Percentiles rank a stretch among this genome's conserved stretches.
These are phyloP conservation scores for Chrysotoxum bicinctum DNA, from an alignment of 2,888 invertebrate species.

Conservation along the genomic window DNA sequence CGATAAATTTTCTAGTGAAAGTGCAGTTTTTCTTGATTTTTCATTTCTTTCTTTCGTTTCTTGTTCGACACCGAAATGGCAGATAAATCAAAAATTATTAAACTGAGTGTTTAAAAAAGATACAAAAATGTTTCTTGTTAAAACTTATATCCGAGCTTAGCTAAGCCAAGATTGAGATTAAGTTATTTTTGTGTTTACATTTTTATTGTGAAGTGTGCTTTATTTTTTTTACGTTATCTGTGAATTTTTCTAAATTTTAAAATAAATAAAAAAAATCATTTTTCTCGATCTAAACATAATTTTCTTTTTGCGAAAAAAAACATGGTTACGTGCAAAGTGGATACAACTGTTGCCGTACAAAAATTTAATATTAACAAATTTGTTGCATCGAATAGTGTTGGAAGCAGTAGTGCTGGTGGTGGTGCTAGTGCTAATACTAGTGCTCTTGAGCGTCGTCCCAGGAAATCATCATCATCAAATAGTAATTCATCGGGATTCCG, in stretches of 20 bases:
- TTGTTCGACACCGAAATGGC: conserved; percentile 50
- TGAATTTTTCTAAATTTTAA: background rate
- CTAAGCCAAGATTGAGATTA: background rate
- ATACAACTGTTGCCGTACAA: conserved; percentile 78
- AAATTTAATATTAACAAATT: conserved; percentile 76
- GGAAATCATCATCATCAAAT: conserved; percentile 76
- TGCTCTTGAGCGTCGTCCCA: conserved; percentile 73
- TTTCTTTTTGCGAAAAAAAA: conserved; percentile 69
- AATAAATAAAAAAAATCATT: background rate
- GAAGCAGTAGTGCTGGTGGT: conserved; percentile 29
- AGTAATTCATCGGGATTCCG: conserved; percentile 81
- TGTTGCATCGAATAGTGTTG: conserved; percentile 30
- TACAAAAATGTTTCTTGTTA: background rate
- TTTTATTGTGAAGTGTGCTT: background rate
- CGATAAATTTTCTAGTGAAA: conserved; percentile 63
- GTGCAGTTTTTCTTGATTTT: conserved; percentile 48
- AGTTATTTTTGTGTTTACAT: no score
- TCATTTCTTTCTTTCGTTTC: conserved; percentile 34
- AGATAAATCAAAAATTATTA: conserved; percentile 42
- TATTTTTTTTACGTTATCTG: background rate
- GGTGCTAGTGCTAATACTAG: background rate
- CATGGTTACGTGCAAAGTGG: conserved; percentile 82
- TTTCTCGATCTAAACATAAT: background rate
- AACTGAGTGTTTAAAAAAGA: conserved; percentile 47
- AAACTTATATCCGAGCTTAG: background rate